Evolutionary conservation across 2,888 invertebrate species (phyloP), one percentile per base, ranked within the genome.

Genomic region (Netelia virgata): DNA sequence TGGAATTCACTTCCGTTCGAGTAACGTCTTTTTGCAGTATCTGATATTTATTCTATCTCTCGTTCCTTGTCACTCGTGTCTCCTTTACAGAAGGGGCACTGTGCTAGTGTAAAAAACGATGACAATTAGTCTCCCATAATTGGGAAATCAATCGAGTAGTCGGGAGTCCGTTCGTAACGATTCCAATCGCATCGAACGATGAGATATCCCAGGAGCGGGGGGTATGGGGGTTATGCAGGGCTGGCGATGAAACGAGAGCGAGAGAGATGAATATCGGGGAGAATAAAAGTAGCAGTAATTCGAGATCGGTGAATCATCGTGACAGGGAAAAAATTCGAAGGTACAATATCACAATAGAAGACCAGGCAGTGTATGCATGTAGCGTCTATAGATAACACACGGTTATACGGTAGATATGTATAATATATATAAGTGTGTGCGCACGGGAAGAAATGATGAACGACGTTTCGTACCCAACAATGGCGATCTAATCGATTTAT

Each of bases 401-500:
- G 28, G 28, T 5, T 53, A 53, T 53, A 53, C 3, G n/a, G n/a
- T 64, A 18, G 14, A 55, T 36, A 53, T 64, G 10, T 47, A 64
- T 41, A 73, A 23, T 14, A 50, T 50, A 57, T 68, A 66, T 43
- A 59, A 23, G 63, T 50, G 50, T 18, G 57, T 64, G 3, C 66
- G 81, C 72, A 69, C 66, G 72, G 41, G 69, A 77, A 75, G 28
- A 86, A 87, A 28, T 81, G 86, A 87, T 87, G 83, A 83, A 85
- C 72, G 83, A 87, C 82, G 86, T 41, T 78, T 79, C 80, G 83
- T 81, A 82, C 82, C 68, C 73, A 85, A 86, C 83, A 87, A 87
- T 88, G 87, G 82, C 82, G 82, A 82, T 80, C 86, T 85, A 87
- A 87, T 87, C 88, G 90, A 90, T 90, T 90, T 89, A 87, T 87